phyloP scores from a whole-genome alignment of 2,888 invertebrate genomes.

The Drosophila paranaensis region DNA sequence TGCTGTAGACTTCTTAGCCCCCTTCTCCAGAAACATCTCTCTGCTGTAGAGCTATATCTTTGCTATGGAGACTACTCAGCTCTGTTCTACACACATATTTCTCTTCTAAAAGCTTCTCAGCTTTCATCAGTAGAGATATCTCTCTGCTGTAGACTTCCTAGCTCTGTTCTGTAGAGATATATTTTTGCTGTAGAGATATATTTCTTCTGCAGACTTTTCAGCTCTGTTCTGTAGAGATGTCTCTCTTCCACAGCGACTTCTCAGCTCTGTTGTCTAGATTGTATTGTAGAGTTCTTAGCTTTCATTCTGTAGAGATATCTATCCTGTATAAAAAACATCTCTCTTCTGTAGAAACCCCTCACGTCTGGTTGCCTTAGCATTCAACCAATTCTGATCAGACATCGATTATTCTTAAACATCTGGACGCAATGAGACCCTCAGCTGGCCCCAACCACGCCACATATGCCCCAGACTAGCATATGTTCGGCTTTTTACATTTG shows the following conservation, averaged over 20 bases:
- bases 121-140: background rate
- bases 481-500: background rate
- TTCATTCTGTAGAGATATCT: background rate
- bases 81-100: background rate
- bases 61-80: too few species aligned
- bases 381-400: background rate
- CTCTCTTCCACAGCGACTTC: background rate
- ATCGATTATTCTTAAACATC: background rate
- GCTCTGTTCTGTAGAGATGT: background rate
- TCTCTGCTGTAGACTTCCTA: background rate
- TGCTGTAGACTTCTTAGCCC: too few species aligned
- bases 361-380: background rate
- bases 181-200: background rate
- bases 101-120: background rate
- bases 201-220: background rate
- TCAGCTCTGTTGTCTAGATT: too few species aligned
- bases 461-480: background rate
- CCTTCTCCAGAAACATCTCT: too few species aligned
- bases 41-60: too few species aligned
- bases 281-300: too few species aligned
- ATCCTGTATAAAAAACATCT: too few species aligned
- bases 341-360: background rate
- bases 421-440: background rate
- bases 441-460: background rate
- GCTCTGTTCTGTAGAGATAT: background rate